phyloP scores from a whole-genome alignment of 2,888 invertebrate species.

The Sphinx pinastri region DNA sequence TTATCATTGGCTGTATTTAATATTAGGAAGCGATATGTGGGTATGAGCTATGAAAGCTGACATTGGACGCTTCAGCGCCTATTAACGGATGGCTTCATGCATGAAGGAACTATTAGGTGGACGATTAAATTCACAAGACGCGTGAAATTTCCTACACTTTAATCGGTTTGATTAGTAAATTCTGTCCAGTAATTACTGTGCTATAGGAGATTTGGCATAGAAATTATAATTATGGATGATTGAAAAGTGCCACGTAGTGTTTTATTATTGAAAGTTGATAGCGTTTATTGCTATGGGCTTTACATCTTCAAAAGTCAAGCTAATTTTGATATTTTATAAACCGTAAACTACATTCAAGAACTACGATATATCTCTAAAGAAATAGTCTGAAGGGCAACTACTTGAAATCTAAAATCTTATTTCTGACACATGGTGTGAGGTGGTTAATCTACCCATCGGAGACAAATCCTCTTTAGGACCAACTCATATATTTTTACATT shows the following conservation, averaged over 20 bases:
- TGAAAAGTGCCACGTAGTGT: neutral
- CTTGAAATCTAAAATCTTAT: no score
- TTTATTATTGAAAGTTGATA: neutral
- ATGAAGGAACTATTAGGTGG: slow-evolving; percentile 4
- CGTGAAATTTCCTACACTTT: neutral
- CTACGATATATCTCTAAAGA: no score
- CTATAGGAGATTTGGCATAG: no score
- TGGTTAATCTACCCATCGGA: no score
- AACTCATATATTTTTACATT: no score
- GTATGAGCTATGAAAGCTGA: neutral
- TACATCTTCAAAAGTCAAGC: no score
- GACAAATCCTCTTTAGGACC: no score
- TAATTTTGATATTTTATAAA: no score
- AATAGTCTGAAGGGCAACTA: no score
- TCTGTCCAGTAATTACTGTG: neutral
- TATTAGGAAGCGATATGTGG: slow-evolving; percentile 3
- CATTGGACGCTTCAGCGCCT: slow-evolving; percentile 10
- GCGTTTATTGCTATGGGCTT: no score
- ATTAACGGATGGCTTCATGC: neutral
- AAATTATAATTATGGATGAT: neutral
- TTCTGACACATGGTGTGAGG: no score
- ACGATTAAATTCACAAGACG: neutral
- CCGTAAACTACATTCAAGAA: no score
- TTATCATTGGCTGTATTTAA: neutral
- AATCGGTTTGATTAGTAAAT: neutral